Evolutionary conservation across 2,888 invertebrate species (phyloP).

Genomic region (Coenonympha arcania): DNA sequence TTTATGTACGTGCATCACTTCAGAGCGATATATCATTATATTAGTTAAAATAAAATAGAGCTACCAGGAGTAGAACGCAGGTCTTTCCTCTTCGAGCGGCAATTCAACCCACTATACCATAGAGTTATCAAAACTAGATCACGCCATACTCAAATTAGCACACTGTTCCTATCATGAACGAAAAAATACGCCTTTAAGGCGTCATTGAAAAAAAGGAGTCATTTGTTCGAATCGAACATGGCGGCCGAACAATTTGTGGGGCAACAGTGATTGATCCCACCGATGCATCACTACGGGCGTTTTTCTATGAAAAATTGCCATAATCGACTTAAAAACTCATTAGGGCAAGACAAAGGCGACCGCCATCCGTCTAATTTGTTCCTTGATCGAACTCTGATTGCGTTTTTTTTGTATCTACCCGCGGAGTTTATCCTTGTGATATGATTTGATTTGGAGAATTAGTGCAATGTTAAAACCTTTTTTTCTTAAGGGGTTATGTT

Average conservation of each 20-base stretch:
- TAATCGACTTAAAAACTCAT: slow-evolving; percentile 76
- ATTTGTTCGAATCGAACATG: slow-evolving; percentile 45
- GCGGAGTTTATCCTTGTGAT: slow-evolving; percentile 30
- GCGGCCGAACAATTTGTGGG: slow-evolving; percentile 59
- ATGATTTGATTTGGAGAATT: slow-evolving; percentile 7
- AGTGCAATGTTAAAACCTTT: no score
- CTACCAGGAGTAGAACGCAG: no score
- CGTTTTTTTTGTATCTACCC: slow-evolving; percentile 53
- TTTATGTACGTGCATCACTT: no score
- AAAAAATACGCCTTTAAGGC: background rate
- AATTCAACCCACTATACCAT: no score
- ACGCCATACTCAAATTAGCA: slow-evolving; percentile 1
- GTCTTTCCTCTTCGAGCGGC: no score
- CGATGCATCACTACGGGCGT: slow-evolving; percentile 74
- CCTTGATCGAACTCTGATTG: slow-evolving; percentile 69
- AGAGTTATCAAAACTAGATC: background rate
- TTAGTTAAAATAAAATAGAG: no score
- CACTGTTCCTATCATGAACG: background rate
- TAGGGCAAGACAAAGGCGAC: slow-evolving; percentile 72
- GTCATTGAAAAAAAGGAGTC: slow-evolving; percentile 20
- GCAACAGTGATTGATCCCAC: slow-evolving; percentile 70
- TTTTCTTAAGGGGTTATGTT: no score
- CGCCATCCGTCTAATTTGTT: slow-evolving; percentile 71
- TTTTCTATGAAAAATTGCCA: slow-evolving; percentile 75
- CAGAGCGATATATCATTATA: no score